Conservation (phyloP, 2,113 vertebrate species). For the Campylomormyrus numenius region DNA sequence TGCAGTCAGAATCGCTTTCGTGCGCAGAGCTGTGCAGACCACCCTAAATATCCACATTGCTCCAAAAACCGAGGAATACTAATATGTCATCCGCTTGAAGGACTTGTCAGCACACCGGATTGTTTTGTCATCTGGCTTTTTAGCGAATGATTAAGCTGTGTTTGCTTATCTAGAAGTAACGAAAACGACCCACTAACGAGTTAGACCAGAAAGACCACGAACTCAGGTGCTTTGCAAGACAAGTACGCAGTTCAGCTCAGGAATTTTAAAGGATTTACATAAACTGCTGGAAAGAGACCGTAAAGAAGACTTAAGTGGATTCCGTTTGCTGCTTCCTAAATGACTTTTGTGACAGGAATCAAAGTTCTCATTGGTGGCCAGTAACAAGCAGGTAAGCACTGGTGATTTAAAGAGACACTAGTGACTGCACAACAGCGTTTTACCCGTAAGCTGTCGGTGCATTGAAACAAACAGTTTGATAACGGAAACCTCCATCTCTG, state of each 20-base stretch:
- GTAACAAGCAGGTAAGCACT: conserved; percentile 41
- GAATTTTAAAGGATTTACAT: conserved; percentile 35
- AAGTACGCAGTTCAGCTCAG: conserved; percentile 26
- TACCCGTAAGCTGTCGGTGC: neutral
- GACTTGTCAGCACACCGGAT: conserved; percentile 33
- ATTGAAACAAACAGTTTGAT: neutral
- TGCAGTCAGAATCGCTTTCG: conserved; percentile 46
- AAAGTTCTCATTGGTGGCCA: conserved; percentile 41
- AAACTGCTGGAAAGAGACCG: conserved; percentile 36
- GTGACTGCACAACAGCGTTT: neutral
- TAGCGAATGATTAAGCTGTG: conserved; percentile 29
- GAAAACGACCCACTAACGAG: conserved; percentile 12
- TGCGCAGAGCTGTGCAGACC: conserved; percentile 37
- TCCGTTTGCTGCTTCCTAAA: conserved; percentile 36
- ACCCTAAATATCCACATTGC: conserved; percentile 32
- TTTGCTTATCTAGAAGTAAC: conserved; percentile 28
- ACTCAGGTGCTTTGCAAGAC: conserved; percentile 48
- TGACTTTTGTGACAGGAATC: conserved; percentile 40
- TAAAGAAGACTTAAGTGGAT: conserved; percentile 42
- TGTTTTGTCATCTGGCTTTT: conserved; percentile 11
- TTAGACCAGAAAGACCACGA: conserved; percentile 30
- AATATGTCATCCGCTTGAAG: conserved; percentile 23
- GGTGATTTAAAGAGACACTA: neutral
- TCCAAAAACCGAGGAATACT: conserved; percentile 39
- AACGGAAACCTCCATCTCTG: neutral